Conservation (phyloP, 2,113 vertebrate genomes). For the Psilopogon haemacephalus region DNA sequence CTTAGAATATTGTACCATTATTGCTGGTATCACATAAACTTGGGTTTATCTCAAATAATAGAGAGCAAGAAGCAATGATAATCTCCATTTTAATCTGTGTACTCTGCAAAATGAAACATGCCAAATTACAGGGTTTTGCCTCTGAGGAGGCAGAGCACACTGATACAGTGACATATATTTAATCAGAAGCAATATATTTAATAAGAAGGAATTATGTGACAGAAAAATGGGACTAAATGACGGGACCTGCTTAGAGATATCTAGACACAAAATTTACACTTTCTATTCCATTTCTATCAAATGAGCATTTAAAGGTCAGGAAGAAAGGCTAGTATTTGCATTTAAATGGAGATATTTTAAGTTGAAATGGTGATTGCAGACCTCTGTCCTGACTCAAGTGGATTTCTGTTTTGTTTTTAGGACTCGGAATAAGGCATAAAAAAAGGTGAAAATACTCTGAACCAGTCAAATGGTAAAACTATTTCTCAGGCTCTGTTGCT, state of each 20-base stretch:
- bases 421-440: not conserved
- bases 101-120: slow-evolving; percentile 38
- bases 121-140: slow-evolving; percentile 21
- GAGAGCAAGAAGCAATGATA: not conserved
- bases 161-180: slow-evolving; percentile 36
- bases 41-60: slow-evolving; percentile 22
- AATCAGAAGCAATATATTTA: slow-evolving; percentile 39
- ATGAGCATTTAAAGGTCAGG: slow-evolving; percentile 76
- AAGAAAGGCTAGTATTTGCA: slow-evolving; percentile 81
- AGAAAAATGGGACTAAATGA: slow-evolving; percentile 46
- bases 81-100: slow-evolving; percentile 52
- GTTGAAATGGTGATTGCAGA: slow-evolving; percentile 72
- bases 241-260: slow-evolving; percentile 40
- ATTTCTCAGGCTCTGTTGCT: not conserved
- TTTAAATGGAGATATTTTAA: slow-evolving; percentile 81
- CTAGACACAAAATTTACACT: slow-evolving; percentile 69
- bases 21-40: not conserved
- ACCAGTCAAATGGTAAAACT: slow-evolving; percentile 6
- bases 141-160: not conserved
- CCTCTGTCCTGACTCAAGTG: slow-evolving; percentile 34
- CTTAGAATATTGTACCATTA: not conserved
- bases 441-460: slow-evolving; percentile 1
- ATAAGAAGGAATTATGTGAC: slow-evolving; percentile 38
- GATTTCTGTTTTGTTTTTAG: slow-evolving; percentile 48
- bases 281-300: slow-evolving; percentile 71